Evolutionary conservation across 2,797 vertebrate genomes (phyloP), one percentile per base, ranked within the genome.

Genomic region (Coendou prehensilis): DNA sequence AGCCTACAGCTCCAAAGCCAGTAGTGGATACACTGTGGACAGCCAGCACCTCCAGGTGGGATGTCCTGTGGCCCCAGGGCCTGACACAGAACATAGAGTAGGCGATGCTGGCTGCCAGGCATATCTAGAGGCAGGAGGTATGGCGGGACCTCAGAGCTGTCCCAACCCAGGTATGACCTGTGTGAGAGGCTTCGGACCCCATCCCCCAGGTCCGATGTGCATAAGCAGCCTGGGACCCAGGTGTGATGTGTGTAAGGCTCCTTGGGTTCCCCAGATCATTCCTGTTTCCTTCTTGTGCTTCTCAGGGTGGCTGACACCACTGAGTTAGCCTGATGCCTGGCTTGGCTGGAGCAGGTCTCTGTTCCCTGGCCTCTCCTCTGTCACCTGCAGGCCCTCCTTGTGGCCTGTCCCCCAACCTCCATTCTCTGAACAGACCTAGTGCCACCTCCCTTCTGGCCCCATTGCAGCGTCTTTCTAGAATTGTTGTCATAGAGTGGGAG

Each of bases 81-180:
- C 9, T 1, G 47, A 13, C 61, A 64, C n/a, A 37, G 5, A 8
- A 14, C 56, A 5, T n/a, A 4, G 61, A 69, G 71, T 30, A 15
- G 59, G 59, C 0, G 1, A 0, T 28, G 10, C 47, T 37, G 17
- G 86, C 52, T 1, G 0, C 15, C 61, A 23, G 30, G 41, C 33
- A 5, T 13, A 5, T 50, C 33, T 11, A 1, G 56, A 15, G 56
- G 56, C 14, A 4, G 10, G 84, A 59, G 9, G 0, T 30, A 0
- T 6, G 17, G 41, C 18, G 28, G 41, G 28, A 15, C 79, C 57
- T 82, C 14, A 54, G 47, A 37, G 47, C 13, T n/a, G 23, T 33
- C 54, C n/a, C 15, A 17, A 6, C 28, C 75, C 26, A 52, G 75
- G 47, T 54, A 6, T 75, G 20, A 30, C 57, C 45, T 84, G 52